Percentiles rank a stretch among this genome's conserved stretches.
Evolutionary conservation across 2,888 invertebrate genomes (phyloP).

Genomic region (Coenonympha arcania): DNA sequence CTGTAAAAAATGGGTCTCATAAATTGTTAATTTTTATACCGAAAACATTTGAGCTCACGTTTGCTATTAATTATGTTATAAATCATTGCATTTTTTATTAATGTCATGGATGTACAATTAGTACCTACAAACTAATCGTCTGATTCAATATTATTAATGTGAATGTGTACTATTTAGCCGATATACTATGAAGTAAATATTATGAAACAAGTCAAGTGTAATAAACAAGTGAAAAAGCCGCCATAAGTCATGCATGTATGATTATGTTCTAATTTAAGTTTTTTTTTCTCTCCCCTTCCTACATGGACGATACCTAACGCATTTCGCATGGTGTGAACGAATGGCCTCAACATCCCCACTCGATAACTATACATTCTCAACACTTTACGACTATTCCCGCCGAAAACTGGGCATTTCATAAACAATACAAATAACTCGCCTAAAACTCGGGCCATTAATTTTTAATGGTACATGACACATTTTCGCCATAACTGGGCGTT

Average conservation of each 20-base stretch:
- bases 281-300: slow-evolving; percentile 39
- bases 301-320: slow-evolving; percentile 25
- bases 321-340: slow-evolving; percentile 37
- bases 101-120: no score
- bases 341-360: slow-evolving; percentile 23
- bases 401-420: neutral
- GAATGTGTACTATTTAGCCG: no score
- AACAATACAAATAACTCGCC: no score
- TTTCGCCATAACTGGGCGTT: neutral
- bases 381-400: neutral
- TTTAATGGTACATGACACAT: no score
- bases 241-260: slow-evolving; percentile 21
- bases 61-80: no score
- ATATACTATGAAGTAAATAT: no score
- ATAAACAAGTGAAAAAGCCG: slow-evolving; percentile 23
- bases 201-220: neutral
- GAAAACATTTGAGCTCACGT: no score
- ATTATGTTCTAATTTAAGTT: slow-evolving; percentile 42
- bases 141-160: no score
- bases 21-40: no score
- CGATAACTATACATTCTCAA: slow-evolving; percentile 10
- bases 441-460: neutral
- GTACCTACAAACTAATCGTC: no score
- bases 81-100: no score
- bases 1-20: no score